Evolutionary conservation across 2,888 invertebrate species (phyloP), one percentile per base, ranked within the genome.

Genomic region (Catotricha subobsoleta): DNA sequence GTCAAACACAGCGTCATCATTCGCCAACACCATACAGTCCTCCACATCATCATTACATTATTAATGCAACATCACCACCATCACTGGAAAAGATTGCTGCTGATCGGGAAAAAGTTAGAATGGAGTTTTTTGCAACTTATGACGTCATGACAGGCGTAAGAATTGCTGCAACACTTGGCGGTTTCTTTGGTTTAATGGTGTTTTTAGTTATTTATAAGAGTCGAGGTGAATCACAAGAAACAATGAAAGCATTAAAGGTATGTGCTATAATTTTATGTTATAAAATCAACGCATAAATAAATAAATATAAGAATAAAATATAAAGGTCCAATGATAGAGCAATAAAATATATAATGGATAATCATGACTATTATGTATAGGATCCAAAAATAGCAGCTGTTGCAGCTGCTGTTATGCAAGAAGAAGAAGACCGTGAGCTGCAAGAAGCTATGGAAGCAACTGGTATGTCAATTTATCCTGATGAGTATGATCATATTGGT

Each of bases 111-210:
- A 72, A 75, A 54, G 70, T 76, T 53, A 77, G 79, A 54, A 70
- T 76, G 53, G 81, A 82, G 58, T 88, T 83, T 66, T 87, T 84
- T 68, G 78, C 80, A 53, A 83, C 86, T 28, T 91, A 91, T 66
- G 87, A 90, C 69, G 82, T 82, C 61, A 88, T 87, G 87, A 90
- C 88, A 53, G 90, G 90, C 49, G 76, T 90, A 48, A 74, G 88
- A 49, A 90, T 90, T 63, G 90, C 90, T 51, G 83, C 83, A 51
- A 90, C 90, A 3, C 68, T 91, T 40, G 87, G 88, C 53, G 86
- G 86, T 52, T 87, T 90, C 65, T 90, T 90, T 65, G 80, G 82
- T 47, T 69, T 90, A 54, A 88, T 90, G 80, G 86, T 88, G 37
- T 77, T 90, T 59, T 71, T 90, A 56, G 81, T 91, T 52, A 74